Conservation (phyloP, 2,888 invertebrate species). For the Physocephala rufipes region DNA sequence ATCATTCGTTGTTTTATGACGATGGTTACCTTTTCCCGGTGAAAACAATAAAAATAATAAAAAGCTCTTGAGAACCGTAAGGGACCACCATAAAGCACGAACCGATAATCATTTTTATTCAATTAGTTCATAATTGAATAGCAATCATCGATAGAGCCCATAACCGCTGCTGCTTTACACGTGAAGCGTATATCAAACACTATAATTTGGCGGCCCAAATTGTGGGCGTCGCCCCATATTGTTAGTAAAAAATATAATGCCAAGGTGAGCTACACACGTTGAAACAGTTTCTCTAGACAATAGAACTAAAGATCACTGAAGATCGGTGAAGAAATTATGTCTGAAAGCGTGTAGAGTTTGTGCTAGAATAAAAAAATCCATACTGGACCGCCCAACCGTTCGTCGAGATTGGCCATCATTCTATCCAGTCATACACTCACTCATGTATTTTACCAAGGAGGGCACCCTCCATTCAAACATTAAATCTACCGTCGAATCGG, state of each 20-base stretch:
- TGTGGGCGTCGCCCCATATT: neutral
- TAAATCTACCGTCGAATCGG: neutral
- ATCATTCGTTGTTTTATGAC: too few relatives aligned
- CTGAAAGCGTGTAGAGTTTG: neutral
- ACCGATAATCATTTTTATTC: conserved; percentile 12
- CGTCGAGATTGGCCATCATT: neutral
- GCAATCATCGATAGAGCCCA: neutral
- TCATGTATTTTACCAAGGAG: neutral
- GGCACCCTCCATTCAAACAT: neutral
- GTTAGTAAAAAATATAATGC: neutral
- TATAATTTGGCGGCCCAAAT: conserved; percentile 16
- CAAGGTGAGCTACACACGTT: neutral
- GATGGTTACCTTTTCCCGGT: neutral
- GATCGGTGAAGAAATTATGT: neutral
- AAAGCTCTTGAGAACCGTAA: too few relatives aligned
- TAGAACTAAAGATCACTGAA: neutral
- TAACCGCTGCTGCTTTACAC: conserved; percentile 4
- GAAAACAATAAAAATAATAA: too few relatives aligned
- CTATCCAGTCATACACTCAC: neutral
- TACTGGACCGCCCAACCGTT: neutral
- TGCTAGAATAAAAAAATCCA: neutral
- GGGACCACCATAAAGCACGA: conserved; percentile 21
- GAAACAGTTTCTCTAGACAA: neutral
- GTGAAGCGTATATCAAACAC: conserved; percentile 6
- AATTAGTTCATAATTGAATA: conserved; percentile 26